These are phyloP conservation scores for Ciconia stormi DNA, from an alignment of 2,113 vertebrate species.

Conservation along the genomic window DNA sequence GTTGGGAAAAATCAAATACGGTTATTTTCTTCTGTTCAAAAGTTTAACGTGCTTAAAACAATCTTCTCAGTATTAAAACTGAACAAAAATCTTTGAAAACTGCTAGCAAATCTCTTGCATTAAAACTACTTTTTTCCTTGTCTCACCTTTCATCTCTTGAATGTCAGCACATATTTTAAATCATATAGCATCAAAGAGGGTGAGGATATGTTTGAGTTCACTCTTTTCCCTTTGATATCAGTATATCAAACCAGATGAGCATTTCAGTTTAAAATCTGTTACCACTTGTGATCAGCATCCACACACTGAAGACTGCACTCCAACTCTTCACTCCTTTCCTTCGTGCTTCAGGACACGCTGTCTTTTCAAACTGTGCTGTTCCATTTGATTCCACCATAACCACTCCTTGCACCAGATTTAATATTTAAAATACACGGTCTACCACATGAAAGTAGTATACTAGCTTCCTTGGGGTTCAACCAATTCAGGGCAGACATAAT, in stretches of 20 bases:
- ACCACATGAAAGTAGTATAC: background rate
- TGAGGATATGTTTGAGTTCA: background rate
- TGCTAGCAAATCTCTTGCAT: background rate
- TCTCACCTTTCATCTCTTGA: background rate
- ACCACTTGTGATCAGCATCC: background rate
- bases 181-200: background rate
- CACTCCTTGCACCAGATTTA: background rate
- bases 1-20: background rate
- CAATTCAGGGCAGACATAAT: background rate
- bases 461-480: background rate
- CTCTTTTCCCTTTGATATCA: background rate
- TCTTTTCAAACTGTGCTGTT: background rate
- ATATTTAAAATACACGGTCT: background rate
- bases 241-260: background rate
- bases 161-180: constrained; percentile 13
- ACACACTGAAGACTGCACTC: background rate
- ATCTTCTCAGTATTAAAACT: background rate
- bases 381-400: background rate
- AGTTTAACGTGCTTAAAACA: background rate
- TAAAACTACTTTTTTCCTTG: background rate
- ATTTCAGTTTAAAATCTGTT: background rate
- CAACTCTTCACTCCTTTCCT: background rate
- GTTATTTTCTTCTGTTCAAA: background rate
- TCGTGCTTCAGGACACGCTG: background rate
- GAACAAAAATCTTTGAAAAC: background rate